Evolutionary conservation across 2,888 invertebrate species (phyloP), one percentile per base, ranked within the genome.

Genomic region (Lithophane leautieri): DNA sequence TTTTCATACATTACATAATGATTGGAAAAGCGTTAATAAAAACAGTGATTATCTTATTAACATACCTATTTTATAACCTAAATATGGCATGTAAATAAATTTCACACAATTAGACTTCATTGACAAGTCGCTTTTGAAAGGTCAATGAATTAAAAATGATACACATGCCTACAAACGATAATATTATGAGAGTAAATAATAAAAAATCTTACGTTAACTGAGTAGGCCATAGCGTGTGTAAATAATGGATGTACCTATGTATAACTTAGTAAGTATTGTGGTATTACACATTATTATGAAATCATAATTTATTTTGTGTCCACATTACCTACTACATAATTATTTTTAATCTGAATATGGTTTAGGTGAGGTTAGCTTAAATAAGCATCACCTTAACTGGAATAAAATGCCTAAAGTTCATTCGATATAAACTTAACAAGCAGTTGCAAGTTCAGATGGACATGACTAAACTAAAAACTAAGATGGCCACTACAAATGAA

Each of bases 91-190:
- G 12, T 50, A 70, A 73, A 70, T 58, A 50, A 70, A 76, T 75
- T 69, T 60, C 47, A 22, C n/a, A 79, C 63, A 60, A 74, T 71
- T 79, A 56, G 56, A 70, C 62, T 61, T 77, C 75, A 86, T 79
- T 84, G 72, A 67, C 50, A 76, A 76, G 62, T 79, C 69, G 34
- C 65, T 62, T 73, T 78, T 80, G 73, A 82, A 81, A 82, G 87
- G 84, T 87, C 87, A 87, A 85, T 87, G 86, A 79, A 84, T 86
- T 84, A 83, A 78, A 56, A 87, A 81, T 81, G 68, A 81, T 79
- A 84, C 70, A 73, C 69, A 70, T 73, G 73, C 66, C 75, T 54
- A 61, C 34, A 58, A 79, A 73, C 25, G 77, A 87, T 82, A 81
- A 82, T 69, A 78, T 58, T 77, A 25, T 72, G 62, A 77, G 58